Percentiles rank a stretch among this genome's conserved stretches.
Evolutionary conservation across 1,140 invertebrate species (phyloP).

Genomic region (Zaprionus lachaisei): DNA sequence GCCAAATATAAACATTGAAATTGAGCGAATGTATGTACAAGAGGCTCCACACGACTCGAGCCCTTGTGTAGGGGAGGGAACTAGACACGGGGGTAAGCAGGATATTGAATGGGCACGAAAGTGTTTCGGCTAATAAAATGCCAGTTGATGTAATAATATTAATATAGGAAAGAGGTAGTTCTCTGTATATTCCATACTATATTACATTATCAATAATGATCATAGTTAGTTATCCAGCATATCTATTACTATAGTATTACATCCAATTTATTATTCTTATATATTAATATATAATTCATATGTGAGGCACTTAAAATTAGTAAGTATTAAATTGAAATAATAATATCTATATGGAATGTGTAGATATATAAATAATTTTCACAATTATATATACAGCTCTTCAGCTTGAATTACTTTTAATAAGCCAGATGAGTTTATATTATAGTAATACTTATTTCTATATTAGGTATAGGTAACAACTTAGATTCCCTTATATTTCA

Average conservation of each 20-base stretch:
- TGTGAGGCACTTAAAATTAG: no score
- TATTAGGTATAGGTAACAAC: no score
- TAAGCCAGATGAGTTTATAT: no score
- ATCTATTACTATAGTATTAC: no score
- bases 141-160: conserved; percentile 6
- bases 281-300: no score
- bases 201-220: background rate
- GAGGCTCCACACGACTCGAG: conserved; percentile 15
- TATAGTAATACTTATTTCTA: no score
- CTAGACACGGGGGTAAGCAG: background rate
- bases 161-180: background rate
- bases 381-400: no score
- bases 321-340: background rate
- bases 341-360: background rate
- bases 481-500: no score
- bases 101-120: conserved; percentile 1
- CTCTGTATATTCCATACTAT: background rate
- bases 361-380: no score
- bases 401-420: no score
- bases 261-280: no score
- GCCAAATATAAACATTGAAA: conserved; percentile 61
- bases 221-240: no score
- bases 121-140: background rate
- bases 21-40: conserved; percentile 38
- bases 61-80: background rate